Base-by-base conservation (phyloP, 23 tunicate species). In the Trididemnum nubilum region DNA sequence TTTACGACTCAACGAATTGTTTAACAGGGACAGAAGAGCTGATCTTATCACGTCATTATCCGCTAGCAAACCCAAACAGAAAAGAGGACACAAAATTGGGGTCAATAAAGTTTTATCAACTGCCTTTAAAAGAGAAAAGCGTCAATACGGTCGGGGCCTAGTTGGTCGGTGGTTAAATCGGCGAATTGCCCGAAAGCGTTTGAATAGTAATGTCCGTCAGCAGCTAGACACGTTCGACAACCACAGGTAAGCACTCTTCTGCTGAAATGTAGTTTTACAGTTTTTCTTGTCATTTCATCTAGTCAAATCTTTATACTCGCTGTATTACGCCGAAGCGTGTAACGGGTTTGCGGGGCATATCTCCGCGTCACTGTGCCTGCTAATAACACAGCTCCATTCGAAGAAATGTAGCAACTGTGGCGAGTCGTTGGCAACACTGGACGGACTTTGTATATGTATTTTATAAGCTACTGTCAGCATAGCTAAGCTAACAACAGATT, bases 111-210 rank as follows among this genome's bases (percentile, higher is more conserved):
- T 92, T 57, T 32, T 92, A 35, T 73, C 85, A 28, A 57, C 67
- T 18, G 97, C 97, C 21, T 86, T 92, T n/a, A 77, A 82, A 2
- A 82, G 92, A 36, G 86, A 92, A 64, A 72, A 87, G 51, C 82
- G 97, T 22, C 86, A 83, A 57, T 92, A 72, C 69, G 97, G 97
- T 18, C 84, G 82, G 30, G 97, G 97, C 1, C 83, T 92, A 65
- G 97, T 92, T 0, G 97, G 97, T 3, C 40, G 74, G 23, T 92
- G 97, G 97, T 65, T 92, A 26, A 85, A 92, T 69, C 36, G 97
- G 54, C 44, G 92, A 27, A n/a, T 82, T 64, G 86, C 87, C 0
- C 82, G 92, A 34, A 87, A 83, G 77, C 61, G 97, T 7, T 34
- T 92, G 39, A 83, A 87, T 76, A 87, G 92, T 57, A 66, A 67